A percentile compares a stretch with the other conserved stretches of the same genome.
These are phyloP conservation scores for Yponomeuta malinellus DNA, from an alignment of 2,888 invertebrate species.

Conservation along the genomic window DNA sequence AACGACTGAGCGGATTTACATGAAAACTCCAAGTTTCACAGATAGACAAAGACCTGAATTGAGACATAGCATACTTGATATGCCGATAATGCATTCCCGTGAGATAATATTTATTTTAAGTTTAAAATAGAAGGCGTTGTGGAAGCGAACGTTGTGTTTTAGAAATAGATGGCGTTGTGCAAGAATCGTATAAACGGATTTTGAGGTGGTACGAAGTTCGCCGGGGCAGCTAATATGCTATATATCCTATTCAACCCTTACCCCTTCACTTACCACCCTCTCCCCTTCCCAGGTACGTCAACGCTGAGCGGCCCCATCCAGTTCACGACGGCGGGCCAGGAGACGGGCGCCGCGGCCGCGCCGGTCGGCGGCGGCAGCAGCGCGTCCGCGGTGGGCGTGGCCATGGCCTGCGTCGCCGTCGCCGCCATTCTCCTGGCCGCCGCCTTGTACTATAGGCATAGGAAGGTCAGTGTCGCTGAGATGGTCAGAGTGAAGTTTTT, in stretches of 20 bases:
- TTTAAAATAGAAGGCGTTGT: too few relatives aligned
- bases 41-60: too few relatives aligned
- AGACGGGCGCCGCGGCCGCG: slow-evolving; percentile 81
- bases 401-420: slow-evolving; percentile 77
- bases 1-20: too few relatives aligned
- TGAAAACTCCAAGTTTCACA: too few relatives aligned
- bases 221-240: too few relatives aligned
- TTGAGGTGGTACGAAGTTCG: too few relatives aligned
- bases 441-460: slow-evolving; percentile 78
- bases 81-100: too few relatives aligned
- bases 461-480: slow-evolving; percentile 52
- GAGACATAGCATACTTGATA: too few relatives aligned
- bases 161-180: too few relatives aligned
- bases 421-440: slow-evolving; percentile 78
- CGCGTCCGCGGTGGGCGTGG: slow-evolving; percentile 79
- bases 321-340: slow-evolving; percentile 85
- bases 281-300: slow-evolving; percentile 77
- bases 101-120: too few relatives aligned
- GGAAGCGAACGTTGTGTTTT: too few relatives aligned
- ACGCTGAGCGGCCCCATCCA: slow-evolving; percentile 82
- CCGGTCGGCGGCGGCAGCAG: slow-evolving; percentile 71
- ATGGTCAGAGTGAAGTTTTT: neutral
- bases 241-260: neutral
- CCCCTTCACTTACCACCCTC: neutral
- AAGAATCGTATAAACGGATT: too few relatives aligned